phyloP scores from a whole-genome alignment of 2,797 vertebrate species.

The Pangasius macronema region DNA sequence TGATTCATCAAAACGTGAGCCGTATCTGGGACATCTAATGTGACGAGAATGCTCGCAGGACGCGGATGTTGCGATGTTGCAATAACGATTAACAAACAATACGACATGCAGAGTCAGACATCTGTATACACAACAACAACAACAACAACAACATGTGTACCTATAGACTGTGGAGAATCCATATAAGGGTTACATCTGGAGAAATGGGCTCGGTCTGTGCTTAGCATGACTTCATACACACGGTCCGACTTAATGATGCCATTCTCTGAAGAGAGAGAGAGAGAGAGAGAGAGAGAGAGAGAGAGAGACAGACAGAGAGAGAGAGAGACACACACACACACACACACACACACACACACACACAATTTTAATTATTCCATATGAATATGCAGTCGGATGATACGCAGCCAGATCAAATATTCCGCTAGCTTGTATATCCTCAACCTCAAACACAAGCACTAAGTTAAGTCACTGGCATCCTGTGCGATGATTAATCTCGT shows the following conservation, averaged over 20 bases:
- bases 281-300: slow-evolving; percentile 36
- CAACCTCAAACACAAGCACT: not conserved
- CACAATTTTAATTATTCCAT: not conserved
- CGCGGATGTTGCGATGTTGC: not conserved
- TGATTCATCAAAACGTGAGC: not conserved
- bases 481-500: not conserved
- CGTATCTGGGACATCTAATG: not conserved
- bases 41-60: not conserved
- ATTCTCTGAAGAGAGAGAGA: slow-evolving; percentile 83
- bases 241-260: slow-evolving; percentile 98
- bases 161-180: slow-evolving; percentile 98
- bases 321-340: not conserved
- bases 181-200: slow-evolving; percentile 97
- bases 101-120: not conserved
- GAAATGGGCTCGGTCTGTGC: slow-evolving; percentile 93
- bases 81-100: not conserved
- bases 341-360: slow-evolving; percentile 19
- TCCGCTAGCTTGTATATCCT: too few relatives aligned
- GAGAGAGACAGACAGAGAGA: too few relatives aligned
- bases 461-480: slow-evolving; percentile 38
- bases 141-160: slow-evolving; percentile 64
- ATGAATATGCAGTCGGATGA: not conserved
- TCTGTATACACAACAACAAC: too few relatives aligned
- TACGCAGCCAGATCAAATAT: not conserved
- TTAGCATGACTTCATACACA: slow-evolving; percentile 97